These are phyloP conservation scores for Toxotes jaculatrix DNA, from an alignment of 2,113 vertebrate species.

Conservation along the genomic window DNA sequence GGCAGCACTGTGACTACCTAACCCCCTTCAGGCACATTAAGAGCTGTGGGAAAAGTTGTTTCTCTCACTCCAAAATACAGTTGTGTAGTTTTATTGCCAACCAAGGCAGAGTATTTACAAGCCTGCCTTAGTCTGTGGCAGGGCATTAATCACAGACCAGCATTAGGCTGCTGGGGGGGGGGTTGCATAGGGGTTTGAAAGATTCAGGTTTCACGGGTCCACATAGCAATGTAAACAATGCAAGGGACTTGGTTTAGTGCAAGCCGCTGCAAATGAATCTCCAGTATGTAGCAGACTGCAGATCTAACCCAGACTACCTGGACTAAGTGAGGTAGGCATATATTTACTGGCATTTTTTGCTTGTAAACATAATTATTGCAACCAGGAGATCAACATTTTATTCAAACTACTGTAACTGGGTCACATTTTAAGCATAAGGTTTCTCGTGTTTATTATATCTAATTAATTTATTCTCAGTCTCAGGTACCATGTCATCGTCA, in stretches of 20 bases:
- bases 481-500: not conserved
- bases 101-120: conserved; percentile 37
- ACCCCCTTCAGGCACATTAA: not conserved
- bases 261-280: not conserved
- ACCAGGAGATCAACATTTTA: not conserved
- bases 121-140: conserved; percentile 11
- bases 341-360: not conserved
- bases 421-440: not conserved
- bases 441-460: not conserved
- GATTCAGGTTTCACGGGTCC: conserved; percentile 6
- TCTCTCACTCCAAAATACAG: conserved; percentile 21
- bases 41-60: conserved; percentile 20
- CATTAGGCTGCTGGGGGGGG: not conserved
- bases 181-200: not conserved
- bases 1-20: not conserved
- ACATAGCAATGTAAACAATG: conserved; percentile 2
- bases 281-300: not conserved
- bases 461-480: not conserved
- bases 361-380: not conserved
- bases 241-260: not conserved
- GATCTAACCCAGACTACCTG: not conserved
- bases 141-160: conserved; percentile 40
- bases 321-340: not conserved
- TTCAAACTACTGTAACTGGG: not conserved
- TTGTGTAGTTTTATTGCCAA: conserved; percentile 33